These are phyloP conservation scores for Poeciliopsis gracilis DNA, from an alignment of 2,797 vertebrate species.

Conservation along the genomic window DNA sequence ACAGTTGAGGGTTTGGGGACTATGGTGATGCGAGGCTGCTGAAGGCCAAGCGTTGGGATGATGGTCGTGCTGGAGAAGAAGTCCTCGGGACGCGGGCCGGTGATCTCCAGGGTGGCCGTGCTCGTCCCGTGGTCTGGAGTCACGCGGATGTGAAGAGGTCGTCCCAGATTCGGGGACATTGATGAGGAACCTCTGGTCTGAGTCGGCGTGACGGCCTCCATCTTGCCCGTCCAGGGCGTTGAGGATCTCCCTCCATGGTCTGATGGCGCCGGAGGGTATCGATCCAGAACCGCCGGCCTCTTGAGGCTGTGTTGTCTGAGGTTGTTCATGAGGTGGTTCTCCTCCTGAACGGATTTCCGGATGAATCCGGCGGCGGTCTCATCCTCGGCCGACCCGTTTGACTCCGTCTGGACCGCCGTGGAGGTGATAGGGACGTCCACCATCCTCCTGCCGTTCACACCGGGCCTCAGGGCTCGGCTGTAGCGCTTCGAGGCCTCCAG, in stretches of 20 bases:
- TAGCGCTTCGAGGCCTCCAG: constrained; percentile 91
- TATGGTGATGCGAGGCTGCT: constrained; percentile 94
- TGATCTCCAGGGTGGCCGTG: constrained; percentile 95
- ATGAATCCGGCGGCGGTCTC: constrained; percentile 94
- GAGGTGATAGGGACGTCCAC: constrained; percentile 88
- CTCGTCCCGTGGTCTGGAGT: constrained; percentile 91
- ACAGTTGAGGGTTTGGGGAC: constrained; percentile 86
- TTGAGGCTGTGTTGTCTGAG: constrained; percentile 88
- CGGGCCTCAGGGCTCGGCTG: constrained; percentile 89
- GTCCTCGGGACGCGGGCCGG: constrained; percentile 89
- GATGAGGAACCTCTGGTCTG: constrained; percentile 47
- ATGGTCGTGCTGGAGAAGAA: constrained; percentile 96
- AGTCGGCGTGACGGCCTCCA: constrained; percentile 76
- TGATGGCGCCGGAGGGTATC: constrained; percentile 88
- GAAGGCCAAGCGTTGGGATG: constrained; percentile 92
- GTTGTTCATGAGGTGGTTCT: constrained; percentile 96
- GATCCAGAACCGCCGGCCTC: constrained; percentile 88
- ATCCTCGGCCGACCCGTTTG: constrained; percentile 81
- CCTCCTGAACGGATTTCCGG: constrained; percentile 92
- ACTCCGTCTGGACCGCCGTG: constrained; percentile 91
- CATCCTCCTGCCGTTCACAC: constrained; percentile 89
- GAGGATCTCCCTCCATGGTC: constrained; percentile 86
- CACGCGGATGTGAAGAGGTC: constrained; percentile 93
- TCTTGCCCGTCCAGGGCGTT: constrained; percentile 93
- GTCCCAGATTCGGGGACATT: constrained; percentile 86